Percentiles rank a stretch among this genome's conserved stretches.
Evolutionary conservation across 2,888 invertebrate species (phyloP).

Genomic region (Cordilura impudica): DNA sequence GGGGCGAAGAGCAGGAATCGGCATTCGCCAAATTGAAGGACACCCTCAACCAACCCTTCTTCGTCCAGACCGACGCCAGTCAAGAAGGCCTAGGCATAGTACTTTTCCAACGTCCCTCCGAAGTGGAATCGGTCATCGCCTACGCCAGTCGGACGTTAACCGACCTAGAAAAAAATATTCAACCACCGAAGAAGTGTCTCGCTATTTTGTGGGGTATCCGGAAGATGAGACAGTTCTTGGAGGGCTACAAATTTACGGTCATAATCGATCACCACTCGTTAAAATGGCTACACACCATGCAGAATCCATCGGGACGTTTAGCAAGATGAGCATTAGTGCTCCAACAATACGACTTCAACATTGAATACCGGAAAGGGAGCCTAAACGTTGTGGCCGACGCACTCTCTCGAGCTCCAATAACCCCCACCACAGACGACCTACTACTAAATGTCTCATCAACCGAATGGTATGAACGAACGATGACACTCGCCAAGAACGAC

Average conservation of each 20-base stretch:
- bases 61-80: conserved; percentile 47
- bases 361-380: conserved; percentile 31
- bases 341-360: conserved; percentile 40
- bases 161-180: conserved; percentile 49
- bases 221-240: no score
- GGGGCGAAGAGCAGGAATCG: neutral
- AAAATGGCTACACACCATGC: conserved; percentile 49
- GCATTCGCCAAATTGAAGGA: conserved; percentile 13
- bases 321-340: conserved; percentile 54
- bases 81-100: conserved; percentile 17
- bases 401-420: conserved; percentile 19
- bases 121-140: conserved; percentile 4
- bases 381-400: conserved; percentile 44
- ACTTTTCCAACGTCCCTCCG: conserved; percentile 13
- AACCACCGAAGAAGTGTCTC: conserved; percentile 6
- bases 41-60: conserved; percentile 12
- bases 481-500: neutral
- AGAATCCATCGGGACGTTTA: conserved; percentile 47
- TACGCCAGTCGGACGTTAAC: conserved; percentile 44
- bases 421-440: neutral
- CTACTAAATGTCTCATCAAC: no score
- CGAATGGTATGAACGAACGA: no score
- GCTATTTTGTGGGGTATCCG: no score
- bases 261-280: no score
- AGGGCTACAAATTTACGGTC: no score